Evolutionary conservation across 2,797 vertebrate species (phyloP), one percentile per base, ranked within the genome.

Genomic region (Crax fasciolata): DNA sequence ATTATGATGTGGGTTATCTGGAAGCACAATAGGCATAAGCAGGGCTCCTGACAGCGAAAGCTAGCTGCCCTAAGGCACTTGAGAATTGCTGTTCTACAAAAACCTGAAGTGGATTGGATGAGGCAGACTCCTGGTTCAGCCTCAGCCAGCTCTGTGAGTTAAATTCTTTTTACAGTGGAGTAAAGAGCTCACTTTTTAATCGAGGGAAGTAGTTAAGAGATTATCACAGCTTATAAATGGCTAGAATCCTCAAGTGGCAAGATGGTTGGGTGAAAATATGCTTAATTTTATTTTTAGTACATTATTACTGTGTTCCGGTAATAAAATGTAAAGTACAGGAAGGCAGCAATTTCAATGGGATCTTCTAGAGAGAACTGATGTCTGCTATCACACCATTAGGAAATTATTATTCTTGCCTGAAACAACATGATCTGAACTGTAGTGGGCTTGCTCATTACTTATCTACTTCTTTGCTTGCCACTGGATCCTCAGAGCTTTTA

Each of bases 231-330:
- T 89, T 73, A 58, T 77, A 95, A 93, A 96, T 89, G 66, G 41
- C 6, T 14, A 20, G 17, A 91, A 91, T 94, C 51, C 84, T 96
- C 70, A 15, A 59, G 63, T 79, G 83, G 28, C 82, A 97, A 94
- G 79, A 23, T 58, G 57, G 51, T 46, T 1, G 18, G 76, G 75
- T 85, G 84, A 84, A 91, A 94, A 95, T 85, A 63, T 13, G 2
- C 52, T 5, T 11, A 46, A 43, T 84, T 92, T 88, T 97, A 95
- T 97, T 97, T 97, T 97, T 96, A 97, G 88, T 80, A 51, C 46
- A 38, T 89, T 93, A 89, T 51, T 82, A 32, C 87, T 63, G 66
- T 94, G 39, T 52, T 94, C 46, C 61, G 28, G 67, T 92, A 84
- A 96, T 93, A 95, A 97, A 95, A 88, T 91, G 70, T 46, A 90